Evolutionary conservation across 1,140 invertebrate species (phyloP).

Genomic region (Reticulitermes speratus): DNA sequence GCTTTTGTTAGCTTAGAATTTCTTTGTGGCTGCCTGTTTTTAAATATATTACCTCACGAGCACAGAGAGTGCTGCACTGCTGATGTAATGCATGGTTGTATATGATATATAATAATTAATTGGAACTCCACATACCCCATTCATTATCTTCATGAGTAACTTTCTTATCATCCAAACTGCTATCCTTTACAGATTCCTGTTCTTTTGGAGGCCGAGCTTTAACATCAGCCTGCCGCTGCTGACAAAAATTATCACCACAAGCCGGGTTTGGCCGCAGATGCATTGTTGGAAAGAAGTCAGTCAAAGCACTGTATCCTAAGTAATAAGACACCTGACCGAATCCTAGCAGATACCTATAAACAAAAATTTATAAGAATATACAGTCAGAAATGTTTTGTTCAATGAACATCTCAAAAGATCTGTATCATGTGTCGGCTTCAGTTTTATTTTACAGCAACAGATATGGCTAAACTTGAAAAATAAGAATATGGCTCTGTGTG

Average conservation of each 20-base stretch:
- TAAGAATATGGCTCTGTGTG: too few species aligned
- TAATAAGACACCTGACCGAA: constrained; percentile 92
- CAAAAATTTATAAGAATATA: constrained; percentile 31
- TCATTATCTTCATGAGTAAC: constrained; percentile 86
- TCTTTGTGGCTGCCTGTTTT: too few species aligned
- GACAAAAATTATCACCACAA: constrained; percentile 86
- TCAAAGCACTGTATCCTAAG: constrained; percentile 94
- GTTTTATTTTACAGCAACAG: too few species aligned
- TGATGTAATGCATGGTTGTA: too few species aligned
- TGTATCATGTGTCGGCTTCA: too few species aligned
- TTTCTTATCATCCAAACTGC: constrained; percentile 55
- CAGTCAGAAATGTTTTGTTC: too few species aligned
- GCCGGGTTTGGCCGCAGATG: constrained; percentile 86
- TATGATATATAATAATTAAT: too few species aligned
- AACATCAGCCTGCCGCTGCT: constrained; percentile 71
- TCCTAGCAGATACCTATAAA: constrained; percentile 73
- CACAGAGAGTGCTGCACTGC: too few species aligned
- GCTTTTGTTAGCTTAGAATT: too few species aligned
- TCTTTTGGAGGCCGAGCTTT: constrained; percentile 45
- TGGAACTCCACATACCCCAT: constrained; percentile 67
- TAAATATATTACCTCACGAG: too few species aligned
- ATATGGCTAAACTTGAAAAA: too few species aligned
- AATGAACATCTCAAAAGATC: too few species aligned
- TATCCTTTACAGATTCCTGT: constrained; percentile 50
- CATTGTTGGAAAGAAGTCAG: constrained; percentile 97